phyloP scores from a whole-genome alignment of 2,113 vertebrate genomes.

The Myotis davidii region DNA sequence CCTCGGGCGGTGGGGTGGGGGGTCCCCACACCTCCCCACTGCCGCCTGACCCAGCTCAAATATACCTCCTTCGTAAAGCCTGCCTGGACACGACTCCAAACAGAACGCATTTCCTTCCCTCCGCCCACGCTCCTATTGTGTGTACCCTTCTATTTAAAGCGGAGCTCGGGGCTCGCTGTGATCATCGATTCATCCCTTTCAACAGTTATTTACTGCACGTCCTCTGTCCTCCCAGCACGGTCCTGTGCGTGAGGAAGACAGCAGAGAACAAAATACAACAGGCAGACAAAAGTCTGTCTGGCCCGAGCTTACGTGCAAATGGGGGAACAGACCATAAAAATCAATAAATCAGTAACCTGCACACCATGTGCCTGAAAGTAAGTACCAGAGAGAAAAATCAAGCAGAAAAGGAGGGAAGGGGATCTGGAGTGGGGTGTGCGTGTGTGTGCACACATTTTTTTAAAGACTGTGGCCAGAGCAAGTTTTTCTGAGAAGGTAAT shows the following conservation, averaged over 20 bases:
- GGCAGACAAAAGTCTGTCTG: neutral
- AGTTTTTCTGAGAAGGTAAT: neutral
- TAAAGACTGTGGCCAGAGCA: neutral
- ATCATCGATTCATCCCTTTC: neutral
- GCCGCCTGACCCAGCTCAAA: neutral
- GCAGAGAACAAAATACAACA: neutral
- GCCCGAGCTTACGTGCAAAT: neutral
- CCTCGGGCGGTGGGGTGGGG: too few species aligned
- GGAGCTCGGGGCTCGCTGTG: neutral
- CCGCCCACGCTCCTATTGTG: neutral
- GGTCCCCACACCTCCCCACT: neutral
- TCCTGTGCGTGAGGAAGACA: neutral
- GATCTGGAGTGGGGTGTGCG: neutral
- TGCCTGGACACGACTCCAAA: neutral
- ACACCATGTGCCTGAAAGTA: neutral
- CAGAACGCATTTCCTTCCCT: neutral
- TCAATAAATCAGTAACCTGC: neutral
- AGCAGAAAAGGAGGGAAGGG: neutral
- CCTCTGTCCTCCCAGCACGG: neutral
- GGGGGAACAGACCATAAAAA: neutral
- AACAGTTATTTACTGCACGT: neutral
- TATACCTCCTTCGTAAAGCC: neutral
- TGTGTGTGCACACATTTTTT: neutral
- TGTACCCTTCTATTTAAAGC: neutral
- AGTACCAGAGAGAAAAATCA: neutral